Percentiles rank a stretch among this genome's conserved stretches.
phyloP scores from a whole-genome alignment of 2,888 invertebrate genomes.

The Nymphalis c-album region DNA sequence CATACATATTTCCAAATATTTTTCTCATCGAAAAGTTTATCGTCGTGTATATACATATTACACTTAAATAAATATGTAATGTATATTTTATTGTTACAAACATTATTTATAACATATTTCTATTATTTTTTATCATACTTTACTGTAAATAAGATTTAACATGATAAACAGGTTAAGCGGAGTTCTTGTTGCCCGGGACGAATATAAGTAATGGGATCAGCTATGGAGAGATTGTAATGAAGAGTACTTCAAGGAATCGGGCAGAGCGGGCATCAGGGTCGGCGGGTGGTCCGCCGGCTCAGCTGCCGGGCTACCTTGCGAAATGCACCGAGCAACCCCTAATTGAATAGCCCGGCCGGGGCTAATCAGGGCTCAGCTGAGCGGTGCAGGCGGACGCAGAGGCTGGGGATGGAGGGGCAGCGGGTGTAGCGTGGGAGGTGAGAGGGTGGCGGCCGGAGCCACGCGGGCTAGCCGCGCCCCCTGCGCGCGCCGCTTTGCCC shows the following conservation, averaged over 20 bases:
- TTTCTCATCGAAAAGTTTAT: no score
- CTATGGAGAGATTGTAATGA: conserved; percentile 67
- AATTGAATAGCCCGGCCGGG: conserved; percentile 79
- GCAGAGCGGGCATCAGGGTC: conserved; percentile 40
- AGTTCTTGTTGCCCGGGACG: conserved; percentile 47
- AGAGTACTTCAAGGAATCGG: conserved; percentile 65
- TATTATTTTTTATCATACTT: neutral
- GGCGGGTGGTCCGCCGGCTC: conserved; percentile 48
- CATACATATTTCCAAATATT: no score
- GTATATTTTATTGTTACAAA: neutral
- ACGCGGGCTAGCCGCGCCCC: conserved; percentile 83
- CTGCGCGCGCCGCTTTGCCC: conserved; percentile 81
- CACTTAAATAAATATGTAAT: no score
- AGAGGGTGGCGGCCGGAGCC: conserved; percentile 74
- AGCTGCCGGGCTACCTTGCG: conserved; percentile 54
- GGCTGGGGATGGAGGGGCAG: conserved; percentile 46
- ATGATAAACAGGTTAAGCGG: conserved; percentile 19
- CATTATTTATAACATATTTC: neutral
- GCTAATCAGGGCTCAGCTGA: conserved; percentile 81
- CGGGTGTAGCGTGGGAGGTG: conserved; percentile 55
- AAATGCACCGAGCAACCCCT: conserved; percentile 76
- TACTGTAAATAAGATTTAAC: neutral
- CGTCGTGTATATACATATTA: no score
- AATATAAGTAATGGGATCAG: conserved; percentile 61
- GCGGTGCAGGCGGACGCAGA: conserved; percentile 57